Conservation (phyloP, 2,888 invertebrate genomes). For the Cephalotes varians region DNA sequence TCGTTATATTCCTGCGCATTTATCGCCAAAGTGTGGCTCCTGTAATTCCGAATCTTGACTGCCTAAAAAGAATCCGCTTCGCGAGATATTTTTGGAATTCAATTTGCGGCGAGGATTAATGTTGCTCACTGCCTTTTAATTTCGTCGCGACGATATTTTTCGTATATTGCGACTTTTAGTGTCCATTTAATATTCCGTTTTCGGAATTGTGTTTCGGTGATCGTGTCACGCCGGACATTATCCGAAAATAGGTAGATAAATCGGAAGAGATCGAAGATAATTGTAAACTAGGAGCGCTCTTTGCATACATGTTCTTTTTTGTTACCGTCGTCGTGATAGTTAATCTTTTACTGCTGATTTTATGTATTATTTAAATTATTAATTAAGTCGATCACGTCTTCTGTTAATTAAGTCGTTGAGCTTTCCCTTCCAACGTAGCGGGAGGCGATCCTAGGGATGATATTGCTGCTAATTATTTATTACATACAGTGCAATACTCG, state of each 20-base stretch:
- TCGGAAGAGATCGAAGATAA: slow-evolving; percentile 1
- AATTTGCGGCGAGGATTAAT: not conserved
- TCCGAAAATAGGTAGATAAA: not conserved
- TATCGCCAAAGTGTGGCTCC: not conserved
- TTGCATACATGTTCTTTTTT: not conserved
- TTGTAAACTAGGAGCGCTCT: not conserved
- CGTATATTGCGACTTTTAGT: not conserved
- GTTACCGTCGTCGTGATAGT: not conserved
- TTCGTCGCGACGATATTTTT: slow-evolving; percentile 6
- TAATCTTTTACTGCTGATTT: slow-evolving; percentile 28
- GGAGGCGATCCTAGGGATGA: slow-evolving; percentile 44
- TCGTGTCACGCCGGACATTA: not conserved
- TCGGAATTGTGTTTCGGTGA: not conserved
- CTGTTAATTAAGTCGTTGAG: slow-evolving; percentile 21
- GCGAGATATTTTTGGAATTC: not conserved
- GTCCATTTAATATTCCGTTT: not conserved
- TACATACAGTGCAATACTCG: slow-evolving; percentile 1
- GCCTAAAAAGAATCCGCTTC: not conserved
- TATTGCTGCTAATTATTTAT: slow-evolving; percentile 37
- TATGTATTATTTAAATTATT: slow-evolving; percentile 27
- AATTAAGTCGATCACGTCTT: slow-evolving; percentile 22
- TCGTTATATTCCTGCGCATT: not conserved
- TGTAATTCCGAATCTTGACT: not conserved
- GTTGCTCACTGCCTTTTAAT: slow-evolving; percentile 12
- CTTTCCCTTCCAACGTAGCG: slow-evolving; percentile 40